These are phyloP conservation scores for Anguilla anguilla DNA, from an alignment of 2,797 vertebrate genomes.

Conservation along the genomic window DNA sequence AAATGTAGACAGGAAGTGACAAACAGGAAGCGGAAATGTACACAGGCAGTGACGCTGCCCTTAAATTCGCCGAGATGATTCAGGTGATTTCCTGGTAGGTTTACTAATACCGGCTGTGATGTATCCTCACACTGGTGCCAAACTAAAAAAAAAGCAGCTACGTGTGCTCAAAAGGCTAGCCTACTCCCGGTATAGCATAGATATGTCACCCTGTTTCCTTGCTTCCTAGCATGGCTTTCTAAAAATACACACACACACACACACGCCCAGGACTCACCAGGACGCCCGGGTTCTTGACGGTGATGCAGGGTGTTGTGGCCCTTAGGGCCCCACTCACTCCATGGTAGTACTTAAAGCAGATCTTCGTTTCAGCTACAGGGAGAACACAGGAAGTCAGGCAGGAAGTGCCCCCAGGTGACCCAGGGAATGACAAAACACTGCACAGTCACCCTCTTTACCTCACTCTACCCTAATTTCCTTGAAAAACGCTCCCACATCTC, in stretches of 20 bases:
- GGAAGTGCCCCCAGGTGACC: neutral
- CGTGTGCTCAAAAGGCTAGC: neutral
- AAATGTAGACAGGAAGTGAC: neutral
- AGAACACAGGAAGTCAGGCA: slow-evolving; percentile 40
- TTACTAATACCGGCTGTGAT: neutral
- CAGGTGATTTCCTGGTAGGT: neutral
- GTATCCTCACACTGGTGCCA: neutral
- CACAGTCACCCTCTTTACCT: too few relatives aligned
- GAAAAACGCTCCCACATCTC: neutral
- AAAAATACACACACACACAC: neutral
- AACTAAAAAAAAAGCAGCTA: neutral
- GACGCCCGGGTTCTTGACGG: slow-evolving; percentile 92
- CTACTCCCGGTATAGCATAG: neutral
- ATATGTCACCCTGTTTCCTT: neutral
- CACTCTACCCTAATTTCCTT: neutral
- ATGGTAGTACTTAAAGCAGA: slow-evolving; percentile 98
- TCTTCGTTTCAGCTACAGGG: slow-evolving; percentile 90
- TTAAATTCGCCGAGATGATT: neutral
- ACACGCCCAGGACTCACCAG: slow-evolving; percentile 74
- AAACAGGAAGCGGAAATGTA: neutral
- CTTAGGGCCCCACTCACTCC: slow-evolving; percentile 92
- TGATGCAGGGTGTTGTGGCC: slow-evolving; percentile 96
- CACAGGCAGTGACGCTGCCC: neutral
- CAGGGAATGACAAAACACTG: neutral
- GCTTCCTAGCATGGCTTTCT: neutral